phyloP scores from a whole-genome alignment of 2,113 vertebrate genomes.

The Todiramphus saurophagus region DNA sequence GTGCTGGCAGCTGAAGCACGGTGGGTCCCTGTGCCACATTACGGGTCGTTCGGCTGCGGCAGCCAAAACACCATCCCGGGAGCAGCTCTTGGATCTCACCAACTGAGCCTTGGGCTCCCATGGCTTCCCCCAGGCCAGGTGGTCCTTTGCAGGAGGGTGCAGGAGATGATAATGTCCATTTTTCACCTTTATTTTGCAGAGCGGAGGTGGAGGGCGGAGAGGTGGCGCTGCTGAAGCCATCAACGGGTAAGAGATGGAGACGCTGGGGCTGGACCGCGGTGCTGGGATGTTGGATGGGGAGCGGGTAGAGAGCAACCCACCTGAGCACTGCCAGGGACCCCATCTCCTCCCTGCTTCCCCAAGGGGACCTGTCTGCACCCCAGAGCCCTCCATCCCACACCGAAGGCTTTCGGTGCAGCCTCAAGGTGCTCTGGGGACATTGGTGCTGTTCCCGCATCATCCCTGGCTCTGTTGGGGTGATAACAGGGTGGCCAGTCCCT shows the following conservation, averaged over 20 bases:
- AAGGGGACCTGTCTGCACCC: not conserved
- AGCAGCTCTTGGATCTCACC: not conserved
- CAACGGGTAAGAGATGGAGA: not conserved
- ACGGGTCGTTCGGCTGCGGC: not conserved
- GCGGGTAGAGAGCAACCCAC: not conserved
- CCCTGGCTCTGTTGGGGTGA: not conserved
- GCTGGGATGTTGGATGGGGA: not conserved
- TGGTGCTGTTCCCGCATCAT: not conserved
- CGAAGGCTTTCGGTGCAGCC: not conserved
- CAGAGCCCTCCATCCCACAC: not conserved
- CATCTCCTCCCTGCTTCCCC: rapidly evolving
- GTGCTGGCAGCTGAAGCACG: not conserved
- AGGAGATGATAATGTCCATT: no score
- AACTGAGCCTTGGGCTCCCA: not conserved
- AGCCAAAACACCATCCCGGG: rapidly evolving
- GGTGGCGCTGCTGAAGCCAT: rapidly evolving
- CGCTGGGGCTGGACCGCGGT: rapidly evolving
- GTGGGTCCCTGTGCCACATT: rapidly evolving
- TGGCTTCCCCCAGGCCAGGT: rapidly evolving
- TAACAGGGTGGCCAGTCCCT: not conserved
- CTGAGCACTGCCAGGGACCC: not conserved
- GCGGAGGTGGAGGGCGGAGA: not conserved
- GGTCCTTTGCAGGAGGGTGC: not conserved
- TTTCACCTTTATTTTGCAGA: not conserved
- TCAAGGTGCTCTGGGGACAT: rapidly evolving